Base-by-base conservation (phyloP, 2,113 vertebrate species). In the Eonycteris spelaea region DNA sequence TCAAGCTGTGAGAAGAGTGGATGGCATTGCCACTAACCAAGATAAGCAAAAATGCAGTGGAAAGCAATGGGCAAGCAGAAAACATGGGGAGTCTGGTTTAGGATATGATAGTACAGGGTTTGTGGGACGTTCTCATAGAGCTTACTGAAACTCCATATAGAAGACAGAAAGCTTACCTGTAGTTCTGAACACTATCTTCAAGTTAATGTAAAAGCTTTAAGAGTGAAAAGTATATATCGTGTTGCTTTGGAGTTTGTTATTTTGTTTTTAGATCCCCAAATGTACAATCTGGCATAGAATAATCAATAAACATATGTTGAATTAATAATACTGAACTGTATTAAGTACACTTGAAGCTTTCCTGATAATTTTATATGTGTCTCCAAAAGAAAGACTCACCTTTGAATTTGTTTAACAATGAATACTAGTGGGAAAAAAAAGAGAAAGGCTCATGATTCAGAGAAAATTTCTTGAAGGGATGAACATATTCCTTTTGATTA, bases 241-340 rank as follows among this genome's bases (percentile, higher is more conserved):
- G 55, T 30, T 91, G 67, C 40, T 93, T 74, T 57, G 40, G 48
- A 48, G 11, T 86, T 53, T 63, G 22, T 26, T 79, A 35, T 48
- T n/a, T 91, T 65, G 84, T 73, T 91, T 88, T 93, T 86, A 89
- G 86, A 95, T 73, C 1, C 21, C 51, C 80, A 95, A 97, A 97
- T 80, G 74, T 3, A 95, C 57, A 77, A 40, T 9, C 79, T 97
- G 96, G 94, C 86, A 91, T 59, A 91, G 19, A 83, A 35, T 28
- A 38, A 95, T 95, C 86, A 87, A 95, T 95, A 97, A 63, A 35
- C 38, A 38, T 61, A 73, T 70, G 40, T 6, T 86, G 35, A 97
- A 95, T 97, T 93, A 95, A 51, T 91, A 96, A 96, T 93, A 91
- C 67, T 24, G 55, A 18, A 57, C 40, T 93, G 53, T 80, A 93